Evolutionary conservation across 2,888 invertebrate genomes (phyloP), one percentile per base, ranked within the genome.

Genomic region (Drosophila borborema): DNA sequence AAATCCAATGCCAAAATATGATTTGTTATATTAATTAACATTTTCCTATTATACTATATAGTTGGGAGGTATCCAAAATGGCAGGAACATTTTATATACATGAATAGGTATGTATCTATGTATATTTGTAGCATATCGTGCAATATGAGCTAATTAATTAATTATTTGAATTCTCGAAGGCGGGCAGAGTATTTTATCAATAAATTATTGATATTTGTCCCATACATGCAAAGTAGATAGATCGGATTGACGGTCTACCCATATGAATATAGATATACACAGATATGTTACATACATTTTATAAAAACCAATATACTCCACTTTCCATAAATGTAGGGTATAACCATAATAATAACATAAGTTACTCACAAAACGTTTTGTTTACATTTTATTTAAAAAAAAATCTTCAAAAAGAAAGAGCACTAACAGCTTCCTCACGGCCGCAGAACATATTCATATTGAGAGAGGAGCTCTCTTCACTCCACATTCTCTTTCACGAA

Each of bases 301-400:
- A 36, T 18, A 0, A 36, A 36, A 51, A 8, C 1, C 8, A 20
- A 20, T 14, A 36, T 14, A 36, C 51, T 36, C 2, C 1, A 34
- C 18, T 18, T 18, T 7, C 8, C 12, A 51, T 36, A 3, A 20
- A 51, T 36, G 14, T 36, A 51, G 51, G 51, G 51, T 36, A 51
- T 51, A n/a, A 68, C 60, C 72, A 73, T 69, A 74, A 59, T 18
- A 64, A 64, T 38, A 64, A 59, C 59, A 60, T 55, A 43, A 70
- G 45, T 51, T 53, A 61, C 53, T 58, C 55, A 51, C 46, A 68
- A 38, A 61, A 61, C 34, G 77, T 64, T 81, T 86, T 84, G 82
- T 86, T 86, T 84, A 86, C 83, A 83, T 74, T 68, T 83, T 83
- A 83, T 80, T 28, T 1, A 28, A 28, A 38, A 80, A 80, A 80